Conservation (phyloP, 2,797 vertebrate species). For the Toxotes lorentzi region DNA sequence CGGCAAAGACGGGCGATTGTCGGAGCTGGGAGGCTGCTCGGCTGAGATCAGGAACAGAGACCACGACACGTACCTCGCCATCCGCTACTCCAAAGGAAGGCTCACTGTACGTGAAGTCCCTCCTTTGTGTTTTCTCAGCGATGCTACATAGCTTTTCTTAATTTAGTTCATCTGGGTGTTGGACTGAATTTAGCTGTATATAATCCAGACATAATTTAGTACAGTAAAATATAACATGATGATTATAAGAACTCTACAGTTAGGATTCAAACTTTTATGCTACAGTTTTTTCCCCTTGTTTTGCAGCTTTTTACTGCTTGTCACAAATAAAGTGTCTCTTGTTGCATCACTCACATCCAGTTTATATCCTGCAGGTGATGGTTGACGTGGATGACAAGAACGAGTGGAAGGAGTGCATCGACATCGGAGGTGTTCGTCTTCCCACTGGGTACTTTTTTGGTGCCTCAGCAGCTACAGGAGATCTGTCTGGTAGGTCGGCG, state of each 20-base stretch:
- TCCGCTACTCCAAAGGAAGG: constrained; percentile 94
- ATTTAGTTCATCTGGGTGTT: not conserved
- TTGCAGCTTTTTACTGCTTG: too few species aligned
- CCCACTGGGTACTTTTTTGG: constrained; percentile 98
- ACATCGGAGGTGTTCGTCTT: constrained; percentile 94
- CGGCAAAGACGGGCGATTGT: constrained; percentile 93
- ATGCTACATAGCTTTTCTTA: not conserved
- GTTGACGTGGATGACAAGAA: constrained; percentile 95
- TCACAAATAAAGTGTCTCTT: not conserved
- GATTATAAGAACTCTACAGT: not conserved
- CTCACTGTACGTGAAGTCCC: constrained; percentile 89
- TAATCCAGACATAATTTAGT: not conserved
- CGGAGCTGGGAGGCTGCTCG: constrained; percentile 94
- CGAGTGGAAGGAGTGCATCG: constrained; percentile 98
- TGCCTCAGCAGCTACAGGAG: constrained; percentile 96
- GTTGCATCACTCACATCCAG: not conserved
- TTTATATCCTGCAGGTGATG: constrained; percentile 88
- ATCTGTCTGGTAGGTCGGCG: constrained; percentile 90
- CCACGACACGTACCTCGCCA: constrained; percentile 94
- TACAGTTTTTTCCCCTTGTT: not conserved
- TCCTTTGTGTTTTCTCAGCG: not conserved
- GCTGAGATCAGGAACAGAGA: constrained; percentile 94
- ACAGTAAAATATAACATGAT: not conserved
- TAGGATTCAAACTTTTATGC: not conserved
- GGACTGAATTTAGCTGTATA: not conserved